Evolutionary conservation across 2,888 invertebrate species (phyloP), one percentile per base, ranked within the genome.

Genomic region (Pseudeuparius sepicola): DNA sequence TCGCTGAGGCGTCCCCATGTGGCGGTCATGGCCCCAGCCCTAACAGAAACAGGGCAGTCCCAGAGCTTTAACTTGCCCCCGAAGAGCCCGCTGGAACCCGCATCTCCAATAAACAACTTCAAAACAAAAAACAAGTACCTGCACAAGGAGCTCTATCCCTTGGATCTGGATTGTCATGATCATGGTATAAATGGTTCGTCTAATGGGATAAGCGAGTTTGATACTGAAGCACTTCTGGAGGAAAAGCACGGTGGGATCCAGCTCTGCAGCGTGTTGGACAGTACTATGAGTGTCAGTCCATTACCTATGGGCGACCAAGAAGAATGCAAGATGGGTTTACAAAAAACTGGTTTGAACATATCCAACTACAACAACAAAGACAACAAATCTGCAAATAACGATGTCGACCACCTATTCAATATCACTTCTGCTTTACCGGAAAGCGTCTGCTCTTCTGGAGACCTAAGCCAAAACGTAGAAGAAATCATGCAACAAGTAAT

Each of bases 21-120:
- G 70, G 70, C 77, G 70, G 73, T 82, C 75, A 89, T 90, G 89
- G 89, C 89, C 75, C 89, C 89, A 71, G 89, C 89, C 72, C 78
- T 88, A 67, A 83, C 87, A 61, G 84, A 86, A 70, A 73, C 71
- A 51, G 59, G 63, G 50, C 68, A 67, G 59, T 59, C 63, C 36
- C 64, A 64, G 48, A 62, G 55, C 49, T 66, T 66, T 59, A 63
- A 64, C 49, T 52, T 64, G 46, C 51, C 60, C 17, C 53, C 59
- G 29, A 55, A 57, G 40, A 44, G 43, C 39, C 48, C 51, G 43
- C 43, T 55, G 46, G 44, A 51, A 49, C 46, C 54, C 31, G 49
- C 52, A 34, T 55, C 52, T 34, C 50, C 53, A 41, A 51, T 54
- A 48, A 51, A 52, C 48, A 47, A 44, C 48, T 52, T 48, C 47